Percentiles rank a stretch among this genome's conserved stretches.
phyloP scores from a whole-genome alignment of 2,797 vertebrate genomes.

The Chrysocyon brachyurus region DNA sequence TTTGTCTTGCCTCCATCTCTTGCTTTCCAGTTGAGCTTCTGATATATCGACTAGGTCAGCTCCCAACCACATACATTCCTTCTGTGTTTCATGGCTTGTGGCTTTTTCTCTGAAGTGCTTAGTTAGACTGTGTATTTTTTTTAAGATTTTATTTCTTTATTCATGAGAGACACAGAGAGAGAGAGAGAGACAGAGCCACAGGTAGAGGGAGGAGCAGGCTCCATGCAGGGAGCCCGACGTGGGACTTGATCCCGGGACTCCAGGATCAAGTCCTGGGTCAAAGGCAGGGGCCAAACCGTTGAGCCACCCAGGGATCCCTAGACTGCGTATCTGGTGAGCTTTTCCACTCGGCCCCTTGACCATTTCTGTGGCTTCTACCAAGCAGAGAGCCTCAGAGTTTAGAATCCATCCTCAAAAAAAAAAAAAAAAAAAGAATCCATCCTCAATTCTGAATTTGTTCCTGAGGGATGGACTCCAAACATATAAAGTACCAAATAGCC shows the following conservation, averaged over 20 bases:
- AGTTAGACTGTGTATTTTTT: not conserved
- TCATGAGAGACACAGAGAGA: too few species aligned
- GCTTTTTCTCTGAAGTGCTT: slow-evolving; percentile 41
- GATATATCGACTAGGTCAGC: not conserved
- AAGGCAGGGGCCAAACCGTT: too few species aligned
- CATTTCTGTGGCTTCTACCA: not conserved
- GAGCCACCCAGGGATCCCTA: not conserved
- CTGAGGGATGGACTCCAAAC: not conserved
- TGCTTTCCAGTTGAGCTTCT: slow-evolving; percentile 42
- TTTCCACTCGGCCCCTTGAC: not conserved
- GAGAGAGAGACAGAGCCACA: too few species aligned
- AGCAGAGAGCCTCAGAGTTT: not conserved
- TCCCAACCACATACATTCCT: not conserved
- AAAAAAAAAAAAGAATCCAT: not conserved
- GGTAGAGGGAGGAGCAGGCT: too few species aligned
- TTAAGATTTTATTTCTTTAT: too few species aligned
- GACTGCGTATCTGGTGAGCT: not conserved
- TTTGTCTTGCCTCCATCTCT: not conserved
- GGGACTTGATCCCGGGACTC: too few species aligned
- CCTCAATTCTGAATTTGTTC: not conserved
- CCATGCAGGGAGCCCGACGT: too few species aligned
- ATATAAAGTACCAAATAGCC: not conserved
- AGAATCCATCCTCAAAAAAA: not conserved
- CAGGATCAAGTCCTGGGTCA: too few species aligned
- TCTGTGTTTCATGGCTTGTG: not conserved